Evolutionary conservation across 1,140 invertebrate genomes (phyloP).

Genomic region (Streblospio benedicti): DNA sequence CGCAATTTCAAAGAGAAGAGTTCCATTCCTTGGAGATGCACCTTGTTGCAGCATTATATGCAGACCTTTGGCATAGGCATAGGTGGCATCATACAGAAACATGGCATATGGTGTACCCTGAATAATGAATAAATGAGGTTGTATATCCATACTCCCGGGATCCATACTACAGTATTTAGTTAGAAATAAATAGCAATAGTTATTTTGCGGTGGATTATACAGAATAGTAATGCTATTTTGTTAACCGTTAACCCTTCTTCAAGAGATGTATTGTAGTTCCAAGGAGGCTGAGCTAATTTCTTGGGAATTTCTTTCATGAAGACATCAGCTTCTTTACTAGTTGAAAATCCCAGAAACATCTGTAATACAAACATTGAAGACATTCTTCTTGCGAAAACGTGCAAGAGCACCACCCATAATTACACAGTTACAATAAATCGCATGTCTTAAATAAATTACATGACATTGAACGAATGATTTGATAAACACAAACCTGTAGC

Average conservation of each 20-base stretch:
- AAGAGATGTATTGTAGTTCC: constrained; percentile 13
- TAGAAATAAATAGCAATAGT: not conserved
- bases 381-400: not conserved
- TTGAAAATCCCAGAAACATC: not conserved
- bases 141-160: not conserved
- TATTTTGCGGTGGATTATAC: not conserved
- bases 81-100: constrained; percentile 15
- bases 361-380: not conserved
- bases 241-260: not conserved
- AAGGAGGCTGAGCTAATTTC: constrained; percentile 14
- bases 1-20: constrained; percentile 6
- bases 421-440: not conserved
- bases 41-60: constrained; percentile 6
- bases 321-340: not conserved
- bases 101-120: constrained; percentile 13
- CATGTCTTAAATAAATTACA: no score
- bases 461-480: no score
- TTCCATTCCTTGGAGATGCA: constrained; percentile 7
- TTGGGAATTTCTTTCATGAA: constrained; percentile 4
- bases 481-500: not conserved
- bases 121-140: not conserved
- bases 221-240: not conserved
- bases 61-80: constrained; percentile 3
- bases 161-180: not conserved
- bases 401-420: not conserved